Conservation (phyloP, 2,113 vertebrate genomes). For the Rissa tridactyla region DNA sequence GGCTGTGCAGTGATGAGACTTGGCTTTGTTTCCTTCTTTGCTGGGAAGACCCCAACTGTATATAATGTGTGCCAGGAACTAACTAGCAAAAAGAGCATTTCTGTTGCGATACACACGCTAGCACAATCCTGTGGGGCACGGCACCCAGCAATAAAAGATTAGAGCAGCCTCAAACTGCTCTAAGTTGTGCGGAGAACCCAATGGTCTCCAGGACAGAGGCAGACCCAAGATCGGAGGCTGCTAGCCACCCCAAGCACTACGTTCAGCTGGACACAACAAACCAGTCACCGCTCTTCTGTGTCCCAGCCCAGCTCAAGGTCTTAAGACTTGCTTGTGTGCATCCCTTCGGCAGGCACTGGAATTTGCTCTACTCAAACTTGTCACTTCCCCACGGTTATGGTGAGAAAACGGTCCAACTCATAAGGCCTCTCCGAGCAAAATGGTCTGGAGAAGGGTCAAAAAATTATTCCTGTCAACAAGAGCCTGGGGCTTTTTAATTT, state of each 20-base stretch:
- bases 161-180: background rate
- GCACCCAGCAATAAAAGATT: background rate
- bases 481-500: background rate
- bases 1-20: background rate
- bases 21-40: background rate
- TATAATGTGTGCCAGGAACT: background rate
- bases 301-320: background rate
- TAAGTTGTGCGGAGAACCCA: background rate
- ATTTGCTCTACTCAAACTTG: background rate
- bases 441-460: background rate
- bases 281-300: background rate
- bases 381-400: background rate
- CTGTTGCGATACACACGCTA: background rate
- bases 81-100: background rate
- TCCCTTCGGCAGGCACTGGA: background rate
- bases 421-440: background rate
- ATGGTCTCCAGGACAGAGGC: background rate
- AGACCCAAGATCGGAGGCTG: background rate
- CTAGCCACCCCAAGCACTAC: accelerated
- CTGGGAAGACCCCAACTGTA: background rate
- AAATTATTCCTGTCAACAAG: background rate
- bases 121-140: background rate
- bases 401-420: background rate
- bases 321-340: background rate
- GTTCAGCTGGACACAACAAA: background rate